A percentile compares a stretch with the other conserved stretches of the same genome.
These are phyloP conservation scores for Thymelicus acteon DNA, from an alignment of 2,888 invertebrate genomes.

Conservation along the genomic window DNA sequence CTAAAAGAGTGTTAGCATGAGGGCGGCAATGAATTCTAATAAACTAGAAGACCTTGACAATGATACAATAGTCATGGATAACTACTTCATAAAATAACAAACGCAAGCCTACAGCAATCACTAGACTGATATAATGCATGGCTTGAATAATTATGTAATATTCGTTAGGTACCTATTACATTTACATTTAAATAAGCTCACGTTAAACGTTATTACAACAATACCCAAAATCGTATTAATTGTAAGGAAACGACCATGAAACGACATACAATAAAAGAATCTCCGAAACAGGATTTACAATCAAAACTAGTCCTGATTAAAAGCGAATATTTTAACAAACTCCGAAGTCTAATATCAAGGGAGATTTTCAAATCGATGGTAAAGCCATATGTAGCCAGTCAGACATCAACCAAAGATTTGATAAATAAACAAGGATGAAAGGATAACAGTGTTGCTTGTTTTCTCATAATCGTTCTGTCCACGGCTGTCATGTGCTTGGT, in stretches of 20 bases:
- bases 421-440: constrained; percentile 11
- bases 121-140: constrained; percentile 21
- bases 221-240: too few species aligned
- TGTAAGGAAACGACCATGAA: neutral
- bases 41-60: constrained; percentile 76
- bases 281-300: constrained; percentile 12
- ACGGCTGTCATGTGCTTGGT: neutral
- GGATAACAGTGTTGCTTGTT: neutral
- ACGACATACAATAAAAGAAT: neutral
- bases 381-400: constrained; percentile 1
- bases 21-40: constrained; percentile 76
- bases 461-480: neutral
- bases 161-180: neutral
- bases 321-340: constrained; percentile 13
- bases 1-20: constrained; percentile 68
- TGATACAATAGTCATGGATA: constrained; percentile 69
- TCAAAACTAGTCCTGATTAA: constrained; percentile 16
- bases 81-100: constrained; percentile 61
- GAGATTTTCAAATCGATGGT: constrained; percentile 15
- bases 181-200: neutral
- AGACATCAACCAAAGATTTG: constrained; percentile 3
- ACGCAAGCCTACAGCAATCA: constrained; percentile 38
- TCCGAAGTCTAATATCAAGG: constrained; percentile 3
- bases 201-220: too few species aligned
- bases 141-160: constrained; percentile 28